A percentile compares a stretch with the other conserved stretches of the same genome.
These are phyloP conservation scores for Pyxicephalus adspersus DNA, from an alignment of 2,113 vertebrate genomes.

Conservation along the genomic window DNA sequence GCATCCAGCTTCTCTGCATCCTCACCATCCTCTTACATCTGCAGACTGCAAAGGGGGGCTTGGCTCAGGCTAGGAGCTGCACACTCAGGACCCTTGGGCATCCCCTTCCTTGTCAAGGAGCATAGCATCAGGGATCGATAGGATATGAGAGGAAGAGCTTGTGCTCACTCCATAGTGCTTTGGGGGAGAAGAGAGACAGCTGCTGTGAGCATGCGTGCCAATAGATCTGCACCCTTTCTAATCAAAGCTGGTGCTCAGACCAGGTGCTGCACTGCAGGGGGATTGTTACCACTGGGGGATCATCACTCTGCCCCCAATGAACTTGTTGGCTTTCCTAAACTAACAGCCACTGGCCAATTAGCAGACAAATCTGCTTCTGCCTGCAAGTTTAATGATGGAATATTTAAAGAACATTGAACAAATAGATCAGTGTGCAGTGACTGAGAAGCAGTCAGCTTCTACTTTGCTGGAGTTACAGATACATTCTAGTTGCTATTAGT, in stretches of 20 bases:
- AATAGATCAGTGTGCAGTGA: too few species aligned
- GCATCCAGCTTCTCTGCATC: conserved; percentile 19
- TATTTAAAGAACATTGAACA: background rate
- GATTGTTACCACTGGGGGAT: conserved; percentile 22
- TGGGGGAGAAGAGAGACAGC: conserved; percentile 33
- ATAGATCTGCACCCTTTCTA: conserved; percentile 51
- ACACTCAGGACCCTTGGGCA: conserved; percentile 42
- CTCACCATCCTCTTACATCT: conserved; percentile 15
- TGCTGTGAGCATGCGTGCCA: conserved; percentile 49
- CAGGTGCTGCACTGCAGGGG: conserved; percentile 53
- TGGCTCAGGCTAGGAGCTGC: conserved; percentile 35
- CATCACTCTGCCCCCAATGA: background rate
- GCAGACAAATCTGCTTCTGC: background rate
- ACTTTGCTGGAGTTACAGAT: too few species aligned
- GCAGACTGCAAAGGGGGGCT: conserved; percentile 11
- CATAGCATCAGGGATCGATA: conserved; percentile 49
- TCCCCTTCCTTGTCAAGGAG: conserved; percentile 26
- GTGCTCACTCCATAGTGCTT: conserved; percentile 46
- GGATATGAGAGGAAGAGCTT: conserved; percentile 21
- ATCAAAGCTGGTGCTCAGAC: conserved; percentile 11
- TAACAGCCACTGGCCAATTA: background rate
- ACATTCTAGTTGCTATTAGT: too few species aligned
- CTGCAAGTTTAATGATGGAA: background rate
- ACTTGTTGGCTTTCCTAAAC: background rate
- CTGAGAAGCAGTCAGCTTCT: too few species aligned